Evolutionary conservation across 1,140 invertebrate species (phyloP), one percentile per base, ranked within the genome.

Genomic region (Eumaeus atala): DNA sequence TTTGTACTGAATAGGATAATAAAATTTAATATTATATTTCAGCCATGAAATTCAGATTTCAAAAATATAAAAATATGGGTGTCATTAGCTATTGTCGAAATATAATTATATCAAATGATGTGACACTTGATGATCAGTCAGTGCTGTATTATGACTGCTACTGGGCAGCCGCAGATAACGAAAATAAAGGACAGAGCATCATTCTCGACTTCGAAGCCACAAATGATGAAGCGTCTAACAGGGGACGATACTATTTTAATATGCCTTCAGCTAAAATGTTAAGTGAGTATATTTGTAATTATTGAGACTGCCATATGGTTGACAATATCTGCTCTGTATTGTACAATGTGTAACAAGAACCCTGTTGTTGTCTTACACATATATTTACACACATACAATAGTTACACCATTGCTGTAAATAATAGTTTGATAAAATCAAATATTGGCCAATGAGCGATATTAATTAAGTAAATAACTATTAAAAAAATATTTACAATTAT

Each of bases 21-120:
- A 9, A 9, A 4, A 10, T 16, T 47, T 36, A 17, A 42, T 47
- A 47, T 51, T 28, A 48, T 37, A 17, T 58, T 78, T 8, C 68
- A 86, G 83, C 74, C n/a, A 86, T 86, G 81, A 79, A 79, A 48
- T 83, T 86, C 42, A 72, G 81, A 8, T 84, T 86, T 49, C 72
- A 75, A 68, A 58, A 74, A 36, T 58, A 62, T 48, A 67, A 72
- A 18, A 56, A 62, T 36, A 64, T 64, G 33, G 57, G 62, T 35
- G 52, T 38, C 12, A 63, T 70, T 11, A 76, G 75, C 49, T 77
- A 86, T 52, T 84, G 83, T 59, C 69, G 77, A 11, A 82, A 83
- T 47, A 83, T 86, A n/a, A 68, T 73, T 0, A 65, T 86, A 61
- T 76, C 79, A 0, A 84, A 83, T 21, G 70, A 83, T 52, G 64